Percentiles rank a stretch among this genome's conserved stretches.
These are phyloP conservation scores for Alviniconcha marisindica DNA, from an alignment of 1,140 invertebrate genomes.

Conservation along the genomic window DNA sequence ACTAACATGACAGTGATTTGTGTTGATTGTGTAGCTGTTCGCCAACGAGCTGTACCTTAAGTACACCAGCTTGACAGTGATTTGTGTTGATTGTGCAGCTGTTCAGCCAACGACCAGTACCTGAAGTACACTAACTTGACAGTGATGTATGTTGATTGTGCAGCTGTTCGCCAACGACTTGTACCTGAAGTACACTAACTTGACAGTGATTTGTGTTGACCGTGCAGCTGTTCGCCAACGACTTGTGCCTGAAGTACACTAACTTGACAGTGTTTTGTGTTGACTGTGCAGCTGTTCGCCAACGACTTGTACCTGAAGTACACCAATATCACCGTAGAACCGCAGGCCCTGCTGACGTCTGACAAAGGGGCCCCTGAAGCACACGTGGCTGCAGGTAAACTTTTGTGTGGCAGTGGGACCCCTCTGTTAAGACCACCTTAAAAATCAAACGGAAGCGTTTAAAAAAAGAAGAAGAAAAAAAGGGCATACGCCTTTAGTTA, in stretches of 20 bases:
- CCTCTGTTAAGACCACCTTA: too few relatives aligned
- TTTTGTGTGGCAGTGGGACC: too few relatives aligned
- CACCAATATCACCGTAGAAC: conserved; percentile 65
- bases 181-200: conserved; percentile 58
- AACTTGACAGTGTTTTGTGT: conserved; percentile 60
- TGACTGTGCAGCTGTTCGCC: conserved; percentile 55
- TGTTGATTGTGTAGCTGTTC: too few relatives aligned
- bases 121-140: too few relatives aligned
- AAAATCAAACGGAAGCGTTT: too few relatives aligned
- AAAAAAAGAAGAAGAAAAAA: too few relatives aligned
- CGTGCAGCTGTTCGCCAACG: conserved; percentile 62
- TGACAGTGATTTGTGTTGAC: conserved; percentile 53
- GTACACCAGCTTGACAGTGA: too few relatives aligned
- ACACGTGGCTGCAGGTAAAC: conserved; percentile 45
- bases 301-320: conserved; percentile 64
- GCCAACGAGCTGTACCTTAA: too few relatives aligned
- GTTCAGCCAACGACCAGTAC: conserved; percentile 60
- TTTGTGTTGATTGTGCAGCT: conserved; percentile 52
- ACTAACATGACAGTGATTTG: conserved; percentile 66
- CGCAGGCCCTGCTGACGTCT: conserved; percentile 54
- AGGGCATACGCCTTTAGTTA: too few relatives aligned
- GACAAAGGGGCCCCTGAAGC: conserved; percentile 56
- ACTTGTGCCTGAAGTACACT: conserved; percentile 58
- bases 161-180: conserved; percentile 64
- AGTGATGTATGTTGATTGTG: conserved; percentile 38